Conservation (phyloP, 1,140 invertebrate species). For the Lepidurus apus region DNA sequence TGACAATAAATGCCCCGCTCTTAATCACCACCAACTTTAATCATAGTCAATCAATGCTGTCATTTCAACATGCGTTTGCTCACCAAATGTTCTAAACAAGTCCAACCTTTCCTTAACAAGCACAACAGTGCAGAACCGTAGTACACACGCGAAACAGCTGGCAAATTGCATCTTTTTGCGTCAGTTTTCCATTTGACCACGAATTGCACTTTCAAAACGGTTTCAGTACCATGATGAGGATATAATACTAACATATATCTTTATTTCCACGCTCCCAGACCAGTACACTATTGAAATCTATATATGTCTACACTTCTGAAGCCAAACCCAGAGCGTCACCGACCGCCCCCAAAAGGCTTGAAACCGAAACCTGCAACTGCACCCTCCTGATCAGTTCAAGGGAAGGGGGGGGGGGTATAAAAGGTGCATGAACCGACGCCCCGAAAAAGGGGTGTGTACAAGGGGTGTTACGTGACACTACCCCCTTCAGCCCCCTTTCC, state of each 20-base stretch:
- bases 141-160: too few species aligned
- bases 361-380: conserved; percentile 18
- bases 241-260: too few species aligned
- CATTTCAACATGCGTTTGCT: not conserved
- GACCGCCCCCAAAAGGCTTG: not conserved
- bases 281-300: too few species aligned
- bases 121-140: too few species aligned
- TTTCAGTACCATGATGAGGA: too few species aligned
- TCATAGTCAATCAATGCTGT: not conserved
- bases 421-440: conserved; percentile 6
- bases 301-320: too few species aligned
- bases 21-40: not conserved
- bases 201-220: too few species aligned
- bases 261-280: too few species aligned
- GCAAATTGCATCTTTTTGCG: too few species aligned
- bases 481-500: conserved; percentile 2
- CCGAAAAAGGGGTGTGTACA: conserved; percentile 14
- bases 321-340: too few species aligned
- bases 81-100: not conserved
- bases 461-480: conserved; percentile 21
- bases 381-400: not conserved
- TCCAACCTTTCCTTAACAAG: not conserved
- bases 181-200: too few species aligned
- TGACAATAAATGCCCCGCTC: not conserved
- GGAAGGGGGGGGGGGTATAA: not conserved